A percentile compares a stretch with the other conserved stretches of the same genome.
phyloP scores from a whole-genome alignment of 2,113 vertebrate species.

The Noturus placidus region DNA sequence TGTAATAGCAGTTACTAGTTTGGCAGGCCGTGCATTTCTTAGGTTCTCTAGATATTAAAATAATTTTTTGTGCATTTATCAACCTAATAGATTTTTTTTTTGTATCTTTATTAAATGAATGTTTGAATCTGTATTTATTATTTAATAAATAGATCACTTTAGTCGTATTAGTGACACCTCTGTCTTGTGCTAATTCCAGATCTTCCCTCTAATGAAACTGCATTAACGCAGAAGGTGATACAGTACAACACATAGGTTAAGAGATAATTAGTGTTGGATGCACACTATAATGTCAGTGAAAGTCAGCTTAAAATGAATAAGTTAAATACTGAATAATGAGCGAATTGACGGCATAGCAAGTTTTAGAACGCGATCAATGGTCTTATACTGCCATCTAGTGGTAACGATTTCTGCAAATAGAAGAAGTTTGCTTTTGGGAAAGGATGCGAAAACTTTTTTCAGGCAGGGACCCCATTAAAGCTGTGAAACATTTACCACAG shows the following conservation, averaged over 20 bases:
- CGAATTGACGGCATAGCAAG: neutral
- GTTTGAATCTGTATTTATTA: neutral
- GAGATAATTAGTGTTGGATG: neutral
- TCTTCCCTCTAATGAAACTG: neutral
- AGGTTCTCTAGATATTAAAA: neutral
- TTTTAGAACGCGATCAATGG: neutral
- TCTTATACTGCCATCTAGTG: constrained; percentile 61
- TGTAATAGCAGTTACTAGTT: neutral
- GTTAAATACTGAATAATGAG: neutral
- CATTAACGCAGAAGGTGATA: neutral
- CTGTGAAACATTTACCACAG: neutral
- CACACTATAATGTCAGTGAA: neutral
- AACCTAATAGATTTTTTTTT: neutral
- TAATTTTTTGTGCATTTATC: neutral
- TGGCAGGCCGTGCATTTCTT: neutral
- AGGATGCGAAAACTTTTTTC: neutral
- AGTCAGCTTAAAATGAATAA: neutral
- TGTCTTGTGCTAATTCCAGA: neutral
- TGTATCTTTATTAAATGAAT: neutral
- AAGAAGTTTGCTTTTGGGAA: neutral
- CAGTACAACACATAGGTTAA: neutral
- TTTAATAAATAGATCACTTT: neutral
- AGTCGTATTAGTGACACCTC: neutral
- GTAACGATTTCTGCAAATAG: constrained; percentile 19
- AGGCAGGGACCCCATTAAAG: neutral